Evolutionary conservation across 2,797 vertebrate genomes (phyloP), one percentile per base, ranked within the genome.

Genomic region (Bradypodion ventrale): DNA sequence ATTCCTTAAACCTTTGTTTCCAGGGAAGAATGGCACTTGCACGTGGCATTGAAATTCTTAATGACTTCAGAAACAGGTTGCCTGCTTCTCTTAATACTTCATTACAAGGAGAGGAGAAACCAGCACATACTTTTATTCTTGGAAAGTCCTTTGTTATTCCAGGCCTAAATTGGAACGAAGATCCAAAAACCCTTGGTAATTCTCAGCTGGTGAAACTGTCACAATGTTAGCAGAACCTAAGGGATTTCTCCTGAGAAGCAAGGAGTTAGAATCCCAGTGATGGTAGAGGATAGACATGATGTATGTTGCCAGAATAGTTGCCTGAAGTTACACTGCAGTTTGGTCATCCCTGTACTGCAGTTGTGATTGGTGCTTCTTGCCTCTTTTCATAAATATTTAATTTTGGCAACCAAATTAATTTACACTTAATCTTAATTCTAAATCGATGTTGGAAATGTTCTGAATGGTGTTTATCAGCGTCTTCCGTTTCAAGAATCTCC

Each of bases 181-280:
- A 69, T 10, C 16, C 79, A 89, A 87, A 75, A 85, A 87, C 90
- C 63, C 60, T 82, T 92, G 89, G 89, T 90, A 92, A 92, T 92
- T 93, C 90, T 90, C 80, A 87, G 83, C 85, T 70, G 89, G 87
- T 80, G 87, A 83, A 84, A 88, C 69, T 85, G 37, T 86, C 87
- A 91, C 66, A 81, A 42, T 81, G 66, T 86, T 92, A 90, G 89
- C 88, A 91, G 82, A 84, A 76, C 44, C 27, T 23, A 2, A 78
- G 82, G 63, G 68, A 83, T 77, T 83, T 75, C 68, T 86, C 86
- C 84, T 82, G 85, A 87, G 76, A 79, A 83, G 37, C 52, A 83
- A 81, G 49, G 40, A 83, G 81, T 52, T 0, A 87, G 69, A 91
- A 90, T 59, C 90, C 74, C 63, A 86, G 83, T 78, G 75, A 60